Evolutionary conservation across 2,797 vertebrate genomes (phyloP), one percentile per base, ranked within the genome.

Genomic region (Hydrophis major): DNA sequence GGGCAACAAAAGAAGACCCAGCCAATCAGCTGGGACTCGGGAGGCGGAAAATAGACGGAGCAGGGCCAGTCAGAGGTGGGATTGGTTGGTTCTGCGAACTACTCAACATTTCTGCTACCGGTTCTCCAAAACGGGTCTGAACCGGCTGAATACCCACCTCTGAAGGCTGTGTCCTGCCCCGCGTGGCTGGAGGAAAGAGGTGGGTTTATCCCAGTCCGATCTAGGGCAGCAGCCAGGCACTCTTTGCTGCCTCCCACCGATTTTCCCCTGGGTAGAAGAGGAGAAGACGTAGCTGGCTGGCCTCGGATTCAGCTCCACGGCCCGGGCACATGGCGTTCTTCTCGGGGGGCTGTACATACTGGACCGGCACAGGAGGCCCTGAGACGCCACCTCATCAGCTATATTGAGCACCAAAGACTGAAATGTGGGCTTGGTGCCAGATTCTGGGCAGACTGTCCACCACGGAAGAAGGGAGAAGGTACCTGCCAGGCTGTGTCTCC

Each of bases 271-370:
- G 22, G 3, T 10, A 2, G 47, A 90, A 90, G 92, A n/a, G 47
- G 56, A 56, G 63, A 42, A 60, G 66, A 32, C 22, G 11, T 22
- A 0, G 2, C 53, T 20, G 61, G 60, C 37, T 0, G 1, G 55
- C 4, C 20, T 56, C 28, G 4, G 89, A 14, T 1, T 22, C 55
- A 28, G 1, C 1, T 50, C 14, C 0, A 18, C 0, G 16, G 50
- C 87, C n/a, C 25, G 57, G 90, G 93, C 90, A 93, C 87, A 89
- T 1, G 20, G 4, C 25, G 87, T 93, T n/a, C 90, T 91, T n/a
- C 89, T 61, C 3, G 1, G 92, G 86, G 66, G 16, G 69, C 47
- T 3, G 87, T 69, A 57, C 90, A 93, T 63, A 25, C 90, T 11
- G 57, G 20, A 18, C n/a, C 16, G 55, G n/a, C 47, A n/a, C 88